Evolutionary conservation across 2,888 invertebrate species (phyloP).

Genomic region (Carterocephalus palaemon): DNA sequence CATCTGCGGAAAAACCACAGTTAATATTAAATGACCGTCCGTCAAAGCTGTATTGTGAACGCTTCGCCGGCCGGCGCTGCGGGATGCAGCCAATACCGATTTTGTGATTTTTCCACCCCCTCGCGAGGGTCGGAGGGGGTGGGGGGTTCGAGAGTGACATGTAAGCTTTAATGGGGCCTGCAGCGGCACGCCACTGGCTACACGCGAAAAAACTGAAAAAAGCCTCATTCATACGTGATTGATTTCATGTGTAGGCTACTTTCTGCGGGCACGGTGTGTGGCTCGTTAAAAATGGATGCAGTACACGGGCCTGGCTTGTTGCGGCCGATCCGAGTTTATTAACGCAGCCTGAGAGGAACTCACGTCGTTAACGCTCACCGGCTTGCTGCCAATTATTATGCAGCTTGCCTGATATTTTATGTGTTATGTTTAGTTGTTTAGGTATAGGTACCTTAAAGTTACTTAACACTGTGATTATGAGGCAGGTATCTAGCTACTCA

Average conservation of each 20-base stretch:
- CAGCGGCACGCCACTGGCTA: slow-evolving; percentile 66
- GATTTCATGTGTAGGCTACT: slow-evolving; percentile 78
- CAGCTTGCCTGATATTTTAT: slow-evolving; percentile 6
- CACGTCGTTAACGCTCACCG: slow-evolving; percentile 51
- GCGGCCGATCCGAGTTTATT: slow-evolving; percentile 73
- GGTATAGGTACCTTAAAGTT: no score
- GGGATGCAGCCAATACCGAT: slow-evolving; percentile 73
- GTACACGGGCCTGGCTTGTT: slow-evolving; percentile 69
- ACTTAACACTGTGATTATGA: no score
- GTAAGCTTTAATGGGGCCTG: slow-evolving; percentile 76
- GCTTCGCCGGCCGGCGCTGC: slow-evolving; percentile 60
- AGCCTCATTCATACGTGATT: slow-evolving; percentile 77
- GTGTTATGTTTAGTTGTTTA: not conserved
- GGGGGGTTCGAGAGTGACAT: slow-evolving; percentile 67
- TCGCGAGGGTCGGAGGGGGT: slow-evolving; percentile 34
- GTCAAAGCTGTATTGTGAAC: slow-evolving; percentile 75
- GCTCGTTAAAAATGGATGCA: slow-evolving; percentile 76
- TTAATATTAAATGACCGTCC: slow-evolving; percentile 79
- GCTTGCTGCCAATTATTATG: slow-evolving; percentile 36
- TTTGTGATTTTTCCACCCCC: slow-evolving; percentile 68
- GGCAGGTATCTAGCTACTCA: no score
- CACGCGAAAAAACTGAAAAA: slow-evolving; percentile 75
- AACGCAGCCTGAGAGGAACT: slow-evolving; percentile 56
- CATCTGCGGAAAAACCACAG: slow-evolving; percentile 77
- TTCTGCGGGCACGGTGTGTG: slow-evolving; percentile 70